Conservation (phyloP, 2,888 invertebrate genomes). For the Elysia crispata region DNA sequence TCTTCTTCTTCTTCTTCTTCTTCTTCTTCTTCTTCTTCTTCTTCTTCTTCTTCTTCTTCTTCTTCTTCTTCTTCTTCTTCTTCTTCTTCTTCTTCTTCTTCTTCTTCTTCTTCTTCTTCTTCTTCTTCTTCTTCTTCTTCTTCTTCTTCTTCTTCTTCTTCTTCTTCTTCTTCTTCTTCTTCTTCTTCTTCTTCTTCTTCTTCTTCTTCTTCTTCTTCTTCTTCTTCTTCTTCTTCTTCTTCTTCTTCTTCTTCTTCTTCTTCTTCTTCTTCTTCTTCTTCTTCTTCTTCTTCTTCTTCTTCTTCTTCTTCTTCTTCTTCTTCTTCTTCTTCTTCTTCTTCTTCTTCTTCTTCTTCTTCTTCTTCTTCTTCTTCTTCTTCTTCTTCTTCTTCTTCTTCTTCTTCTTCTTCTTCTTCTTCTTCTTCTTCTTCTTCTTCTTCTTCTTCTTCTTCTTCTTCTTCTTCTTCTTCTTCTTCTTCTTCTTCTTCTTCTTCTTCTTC, state of each 20-base stretch:
- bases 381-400: constrained; percentile 6
- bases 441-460: not conserved
- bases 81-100: not conserved
- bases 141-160: not conserved
- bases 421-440: not conserved
- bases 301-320: not conserved
- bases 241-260: not conserved
- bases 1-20: not conserved
- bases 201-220: not conserved
- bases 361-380: constrained; percentile 20
- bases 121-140: not conserved
- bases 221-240: not conserved
- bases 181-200: not conserved
- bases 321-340: not conserved
- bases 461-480: not conserved
- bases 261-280: not conserved
- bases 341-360: constrained; percentile 19
- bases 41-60: not conserved
- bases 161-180: not conserved
- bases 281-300: not conserved
- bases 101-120: not conserved
- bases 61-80: constrained; percentile 5
- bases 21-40: not conserved
- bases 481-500: not conserved
- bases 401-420: not conserved